These are phyloP conservation scores for Drosophila neutralis DNA, from an alignment of 2,888 invertebrate genomes.

Conservation along the genomic window DNA sequence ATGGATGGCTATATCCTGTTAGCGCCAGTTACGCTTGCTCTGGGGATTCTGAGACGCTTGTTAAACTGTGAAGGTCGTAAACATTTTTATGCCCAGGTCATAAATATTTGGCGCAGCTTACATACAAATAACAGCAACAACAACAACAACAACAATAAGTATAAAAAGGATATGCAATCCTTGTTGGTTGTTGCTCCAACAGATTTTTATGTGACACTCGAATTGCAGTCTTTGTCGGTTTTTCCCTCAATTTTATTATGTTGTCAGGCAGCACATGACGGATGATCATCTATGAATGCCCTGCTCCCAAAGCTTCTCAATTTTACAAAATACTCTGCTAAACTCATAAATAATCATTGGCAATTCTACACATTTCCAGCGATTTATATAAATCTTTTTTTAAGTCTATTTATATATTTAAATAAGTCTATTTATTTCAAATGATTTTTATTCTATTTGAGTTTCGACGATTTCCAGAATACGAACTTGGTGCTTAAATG, in stretches of 20 bases:
- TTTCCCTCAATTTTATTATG: conserved; percentile 3
- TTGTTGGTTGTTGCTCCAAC: conserved; percentile 9
- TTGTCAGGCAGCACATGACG: conserved; percentile 6
- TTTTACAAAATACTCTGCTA: neutral
- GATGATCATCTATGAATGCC: neutral
- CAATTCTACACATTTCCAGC: neutral
- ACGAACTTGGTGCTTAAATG: neutral
- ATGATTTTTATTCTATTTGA: neutral
- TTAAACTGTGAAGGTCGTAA: conserved; percentile 79
- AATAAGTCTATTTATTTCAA: neutral
- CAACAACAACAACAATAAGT: conserved; percentile 7
- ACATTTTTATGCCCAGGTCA: conserved; percentile 72
- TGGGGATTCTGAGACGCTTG: conserved; percentile 45
- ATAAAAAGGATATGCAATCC: conserved; percentile 51
- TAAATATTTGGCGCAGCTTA: conserved; percentile 71
- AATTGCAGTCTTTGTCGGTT: conserved; percentile 5
- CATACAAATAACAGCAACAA: conserved; percentile 1
- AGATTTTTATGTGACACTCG: conserved; percentile 30
- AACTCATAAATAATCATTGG: neutral
- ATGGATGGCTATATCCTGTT: conserved; percentile 56
- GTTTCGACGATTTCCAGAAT: neutral
- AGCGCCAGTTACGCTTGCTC: conserved; percentile 50
- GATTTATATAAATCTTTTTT: neutral
- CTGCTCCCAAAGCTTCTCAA: neutral
- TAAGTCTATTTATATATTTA: neutral